Conservation (phyloP, 2,888 invertebrate genomes). For the Pseudeuparius sepicola region DNA sequence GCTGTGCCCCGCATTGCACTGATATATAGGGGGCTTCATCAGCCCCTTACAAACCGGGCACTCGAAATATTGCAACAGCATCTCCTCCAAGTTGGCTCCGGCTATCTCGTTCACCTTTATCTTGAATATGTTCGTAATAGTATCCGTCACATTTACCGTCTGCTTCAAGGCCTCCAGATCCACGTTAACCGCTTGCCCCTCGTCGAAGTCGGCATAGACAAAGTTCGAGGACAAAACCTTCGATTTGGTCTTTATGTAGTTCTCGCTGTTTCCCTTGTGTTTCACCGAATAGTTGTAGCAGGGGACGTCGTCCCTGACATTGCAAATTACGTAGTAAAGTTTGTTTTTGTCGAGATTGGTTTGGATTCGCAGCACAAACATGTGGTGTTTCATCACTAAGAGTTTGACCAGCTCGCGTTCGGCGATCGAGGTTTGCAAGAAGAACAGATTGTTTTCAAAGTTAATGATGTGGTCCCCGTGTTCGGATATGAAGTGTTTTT, state of each 20-base stretch:
- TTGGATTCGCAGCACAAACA: slow-evolving; percentile 28
- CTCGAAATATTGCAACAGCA: slow-evolving; percentile 31
- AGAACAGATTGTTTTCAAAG: slow-evolving; percentile 27
- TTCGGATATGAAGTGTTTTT: slow-evolving; percentile 28
- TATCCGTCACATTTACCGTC: slow-evolving; percentile 25
- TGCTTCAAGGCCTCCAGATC: slow-evolving; percentile 29
- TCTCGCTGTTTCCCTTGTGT: slow-evolving; percentile 28
- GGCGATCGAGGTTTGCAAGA: slow-evolving; percentile 27
- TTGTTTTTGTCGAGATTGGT: slow-evolving; percentile 24
- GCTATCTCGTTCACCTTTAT: slow-evolving; percentile 23
- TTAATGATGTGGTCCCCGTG: slow-evolving; percentile 30
- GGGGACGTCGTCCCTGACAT: slow-evolving; percentile 26
- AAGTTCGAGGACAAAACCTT: slow-evolving; percentile 24
- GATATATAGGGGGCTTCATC: slow-evolving; percentile 34
- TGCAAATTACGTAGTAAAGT: slow-evolving; percentile 29
- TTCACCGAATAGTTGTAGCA: slow-evolving; percentile 30
- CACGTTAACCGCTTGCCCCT: slow-evolving; percentile 24
- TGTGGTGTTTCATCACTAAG: slow-evolving; percentile 27
- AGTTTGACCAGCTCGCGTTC: slow-evolving; percentile 27
- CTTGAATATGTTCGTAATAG: slow-evolving; percentile 26
- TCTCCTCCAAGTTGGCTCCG: slow-evolving; percentile 27
- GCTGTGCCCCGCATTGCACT: slow-evolving; percentile 31
- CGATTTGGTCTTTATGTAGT: slow-evolving; percentile 30
- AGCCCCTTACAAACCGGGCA: slow-evolving; percentile 34
- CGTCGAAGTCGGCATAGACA: slow-evolving; percentile 23